Conservation (phyloP, 2,888 invertebrate genomes). For the Drosophila nr. perissopoda region DNA sequence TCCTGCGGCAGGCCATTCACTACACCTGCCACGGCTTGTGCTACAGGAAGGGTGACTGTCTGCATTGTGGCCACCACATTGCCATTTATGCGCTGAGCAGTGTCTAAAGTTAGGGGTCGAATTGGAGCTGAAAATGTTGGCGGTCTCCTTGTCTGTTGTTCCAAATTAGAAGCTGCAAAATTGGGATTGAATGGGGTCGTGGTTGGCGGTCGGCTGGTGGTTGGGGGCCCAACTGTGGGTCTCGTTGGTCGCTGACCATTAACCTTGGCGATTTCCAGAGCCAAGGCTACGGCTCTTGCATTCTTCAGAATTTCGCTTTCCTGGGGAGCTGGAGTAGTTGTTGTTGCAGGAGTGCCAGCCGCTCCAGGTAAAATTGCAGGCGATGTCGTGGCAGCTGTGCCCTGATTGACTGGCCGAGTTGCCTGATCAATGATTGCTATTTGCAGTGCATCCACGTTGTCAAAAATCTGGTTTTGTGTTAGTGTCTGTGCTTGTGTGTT, state of each 20-base stretch:
- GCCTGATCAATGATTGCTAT: background rate
- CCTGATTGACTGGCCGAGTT: slow-evolving; percentile 2
- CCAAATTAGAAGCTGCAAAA: slow-evolving; percentile 1
- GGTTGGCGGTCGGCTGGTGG: background rate
- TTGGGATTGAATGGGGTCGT: background rate
- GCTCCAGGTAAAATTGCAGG: background rate
- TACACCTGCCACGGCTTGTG: background rate
- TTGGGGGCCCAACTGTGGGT: background rate
- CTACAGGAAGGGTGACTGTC: slow-evolving; percentile 8
- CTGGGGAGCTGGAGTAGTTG: background rate
- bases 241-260: background rate
- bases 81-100: background rate
- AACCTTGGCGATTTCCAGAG: slow-evolving; percentile 8
- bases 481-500: slow-evolving; percentile 18
- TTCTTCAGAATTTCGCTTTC: slow-evolving; percentile 18
- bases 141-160: background rate
- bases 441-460: slow-evolving; percentile 4
- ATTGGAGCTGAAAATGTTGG: background rate
- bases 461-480: slow-evolving; percentile 1
- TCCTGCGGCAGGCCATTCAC: background rate
- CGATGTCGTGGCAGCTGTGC: background rate
- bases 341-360: background rate
- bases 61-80: background rate
- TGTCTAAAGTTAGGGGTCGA: too few relatives aligned
- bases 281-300: slow-evolving; percentile 4